Conservation (phyloP, 2,113 vertebrate genomes). For the Ceratotherium simum region DNA sequence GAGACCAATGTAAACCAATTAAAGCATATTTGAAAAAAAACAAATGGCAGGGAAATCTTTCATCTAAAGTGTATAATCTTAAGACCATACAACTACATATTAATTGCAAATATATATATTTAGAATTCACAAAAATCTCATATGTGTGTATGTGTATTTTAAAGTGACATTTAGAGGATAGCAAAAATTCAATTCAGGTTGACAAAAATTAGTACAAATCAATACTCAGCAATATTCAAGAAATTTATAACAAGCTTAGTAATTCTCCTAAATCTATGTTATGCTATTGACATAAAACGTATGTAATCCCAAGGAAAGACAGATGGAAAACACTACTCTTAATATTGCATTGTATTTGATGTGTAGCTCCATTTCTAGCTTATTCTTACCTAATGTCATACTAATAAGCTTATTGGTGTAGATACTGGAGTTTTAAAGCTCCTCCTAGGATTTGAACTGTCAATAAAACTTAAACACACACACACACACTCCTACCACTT, state of each 20-base stretch:
- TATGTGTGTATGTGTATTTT: not conserved
- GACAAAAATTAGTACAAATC: not conserved
- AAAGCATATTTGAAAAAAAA: not conserved
- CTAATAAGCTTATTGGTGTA: not conserved
- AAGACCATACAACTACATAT: not conserved
- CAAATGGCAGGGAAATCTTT: not conserved
- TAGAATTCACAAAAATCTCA: not conserved
- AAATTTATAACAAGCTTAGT: not conserved
- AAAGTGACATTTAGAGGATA: not conserved
- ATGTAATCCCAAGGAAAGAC: not conserved
- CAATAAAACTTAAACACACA: not conserved
- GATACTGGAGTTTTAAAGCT: not conserved
- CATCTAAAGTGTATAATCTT: not conserved
- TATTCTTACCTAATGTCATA: not conserved
- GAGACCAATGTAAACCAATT: not conserved
- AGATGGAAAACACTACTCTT: not conserved
- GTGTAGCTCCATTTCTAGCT: not conserved
- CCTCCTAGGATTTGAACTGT: not conserved
- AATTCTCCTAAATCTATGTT: not conserved
- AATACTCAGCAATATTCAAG: not conserved
- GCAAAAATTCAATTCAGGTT: not conserved
- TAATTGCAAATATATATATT: not conserved
- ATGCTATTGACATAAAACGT: not conserved
- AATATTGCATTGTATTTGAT: not conserved
- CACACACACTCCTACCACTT: not conserved